Evolutionary conservation across 2,113 vertebrate genomes (phyloP).

Genomic region (Spilogale gracilis): DNA sequence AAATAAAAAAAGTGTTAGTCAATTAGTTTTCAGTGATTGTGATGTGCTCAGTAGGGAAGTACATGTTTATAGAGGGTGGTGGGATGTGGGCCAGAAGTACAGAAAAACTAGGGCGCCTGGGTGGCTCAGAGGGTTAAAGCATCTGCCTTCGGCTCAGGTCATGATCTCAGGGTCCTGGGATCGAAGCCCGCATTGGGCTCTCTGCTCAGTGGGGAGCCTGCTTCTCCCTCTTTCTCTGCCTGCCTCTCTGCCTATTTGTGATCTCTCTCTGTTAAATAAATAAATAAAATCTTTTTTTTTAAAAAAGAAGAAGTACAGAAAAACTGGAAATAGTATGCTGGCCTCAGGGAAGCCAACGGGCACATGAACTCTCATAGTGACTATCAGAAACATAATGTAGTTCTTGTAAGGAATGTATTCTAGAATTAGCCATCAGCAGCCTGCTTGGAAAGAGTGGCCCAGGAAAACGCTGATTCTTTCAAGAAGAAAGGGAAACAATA

Average conservation of each 20-base stretch:
- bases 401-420: background rate
- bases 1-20: background rate
- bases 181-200: too few species aligned
- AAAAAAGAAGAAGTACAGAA: background rate
- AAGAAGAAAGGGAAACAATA: background rate
- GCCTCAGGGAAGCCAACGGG: background rate
- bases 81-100: accelerated
- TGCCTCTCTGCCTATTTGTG: too few species aligned
- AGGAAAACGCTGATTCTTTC: background rate
- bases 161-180: too few species aligned
- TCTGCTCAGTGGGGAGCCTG: too few species aligned
- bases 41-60: background rate
- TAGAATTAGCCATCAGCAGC: background rate
- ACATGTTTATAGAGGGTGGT: accelerated
- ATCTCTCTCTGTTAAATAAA: too few species aligned
- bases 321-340: background rate
- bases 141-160: too few species aligned
- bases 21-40: background rate
- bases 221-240: too few species aligned
- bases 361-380: background rate
- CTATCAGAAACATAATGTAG: accelerated
- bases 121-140: too few species aligned
- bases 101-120: background rate
- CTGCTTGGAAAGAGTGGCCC: background rate
- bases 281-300: too few species aligned